phyloP scores from a whole-genome alignment of 1,140 invertebrate species.

The Cryptotermes secundus region DNA sequence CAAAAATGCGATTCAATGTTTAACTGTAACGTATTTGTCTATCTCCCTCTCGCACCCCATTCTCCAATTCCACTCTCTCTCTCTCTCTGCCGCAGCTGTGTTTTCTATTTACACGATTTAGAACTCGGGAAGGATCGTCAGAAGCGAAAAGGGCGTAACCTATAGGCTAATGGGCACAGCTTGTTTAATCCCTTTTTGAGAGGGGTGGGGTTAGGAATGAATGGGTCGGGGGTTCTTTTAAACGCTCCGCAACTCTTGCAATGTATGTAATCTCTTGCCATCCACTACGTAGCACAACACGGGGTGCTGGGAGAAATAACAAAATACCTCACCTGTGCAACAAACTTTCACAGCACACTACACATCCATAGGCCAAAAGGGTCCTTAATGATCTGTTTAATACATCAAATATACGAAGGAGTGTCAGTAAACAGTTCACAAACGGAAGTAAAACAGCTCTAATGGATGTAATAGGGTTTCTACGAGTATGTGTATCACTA shows the following conservation, averaged over 20 bases:
- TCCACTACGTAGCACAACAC: background rate
- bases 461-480: too few relatives aligned
- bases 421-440: too few relatives aligned
- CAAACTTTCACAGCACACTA: too few relatives aligned
- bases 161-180: background rate
- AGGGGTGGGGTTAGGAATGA: background rate
- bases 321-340: background rate
- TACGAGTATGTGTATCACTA: too few relatives aligned
- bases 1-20: slow-evolving; percentile 30
- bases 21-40: slow-evolving; percentile 22
- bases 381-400: too few relatives aligned
- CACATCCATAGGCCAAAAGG: too few relatives aligned
- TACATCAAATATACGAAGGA: too few relatives aligned
- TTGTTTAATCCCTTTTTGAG: background rate
- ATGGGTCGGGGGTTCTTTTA: background rate
- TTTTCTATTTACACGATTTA: background rate
- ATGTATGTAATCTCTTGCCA: background rate
- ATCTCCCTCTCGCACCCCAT: background rate
- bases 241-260: background rate
- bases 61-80: background rate
- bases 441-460: too few relatives aligned
- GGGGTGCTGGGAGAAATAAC: background rate
- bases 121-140: background rate
- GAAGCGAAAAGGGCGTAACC: background rate
- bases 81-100: background rate